Evolutionary conservation across 1,140 invertebrate genomes (phyloP).

Genomic region (Eriocheir sinensis): DNA sequence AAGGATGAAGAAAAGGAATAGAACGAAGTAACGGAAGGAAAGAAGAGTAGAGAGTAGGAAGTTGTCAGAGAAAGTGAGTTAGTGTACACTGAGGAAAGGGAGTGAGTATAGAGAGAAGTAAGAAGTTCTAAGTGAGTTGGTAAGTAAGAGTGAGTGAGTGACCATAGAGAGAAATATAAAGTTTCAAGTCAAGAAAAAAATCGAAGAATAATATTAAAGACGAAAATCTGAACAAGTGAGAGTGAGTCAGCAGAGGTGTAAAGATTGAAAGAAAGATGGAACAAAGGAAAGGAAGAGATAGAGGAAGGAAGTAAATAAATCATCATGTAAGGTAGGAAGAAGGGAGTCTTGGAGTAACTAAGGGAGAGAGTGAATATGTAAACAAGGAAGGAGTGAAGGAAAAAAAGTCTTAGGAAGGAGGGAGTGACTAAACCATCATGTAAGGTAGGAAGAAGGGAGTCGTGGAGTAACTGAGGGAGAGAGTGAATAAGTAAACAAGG

Average conservation of each 20-base stretch:
- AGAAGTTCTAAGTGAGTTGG: no score
- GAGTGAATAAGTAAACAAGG: not conserved
- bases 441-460: not conserved
- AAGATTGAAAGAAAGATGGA: not conserved
- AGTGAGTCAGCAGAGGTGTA: no score
- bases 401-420: not conserved
- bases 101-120: no score
- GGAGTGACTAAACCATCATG: not conserved
- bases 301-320: not conserved
- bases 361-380: not conserved
- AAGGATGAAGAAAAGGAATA: not conserved
- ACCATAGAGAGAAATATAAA: no score
- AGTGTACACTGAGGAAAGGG: no score
- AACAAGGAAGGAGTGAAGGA: not conserved
- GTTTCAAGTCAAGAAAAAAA: slow-evolving; percentile 6
- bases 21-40: not conserved
- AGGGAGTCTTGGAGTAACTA: not conserved
- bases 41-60: not conserved
- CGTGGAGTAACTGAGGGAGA: no score
- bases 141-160: no score
- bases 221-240: no score
- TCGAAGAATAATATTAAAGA: no score
- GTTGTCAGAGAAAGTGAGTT: no score
- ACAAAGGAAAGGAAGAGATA: not conserved
- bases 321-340: not conserved